These are phyloP conservation scores for Heliconius eleuchia DNA, from an alignment of 1,140 invertebrate species.

Conservation along the genomic window DNA sequence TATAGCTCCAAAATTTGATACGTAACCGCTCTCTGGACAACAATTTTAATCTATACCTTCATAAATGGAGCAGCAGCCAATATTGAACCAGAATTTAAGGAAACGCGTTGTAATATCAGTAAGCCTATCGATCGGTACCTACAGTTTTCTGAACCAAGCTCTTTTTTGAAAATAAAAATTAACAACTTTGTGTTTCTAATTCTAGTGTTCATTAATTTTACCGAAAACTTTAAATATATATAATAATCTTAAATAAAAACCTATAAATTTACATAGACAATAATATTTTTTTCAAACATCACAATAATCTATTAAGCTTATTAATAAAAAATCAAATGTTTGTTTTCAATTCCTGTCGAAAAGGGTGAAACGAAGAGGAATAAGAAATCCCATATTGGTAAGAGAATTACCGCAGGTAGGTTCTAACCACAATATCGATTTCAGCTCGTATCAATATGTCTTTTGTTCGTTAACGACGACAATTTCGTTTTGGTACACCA, in stretches of 20 bases:
- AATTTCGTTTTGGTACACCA: background rate
- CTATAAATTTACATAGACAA: too few relatives aligned
- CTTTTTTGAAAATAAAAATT: too few relatives aligned
- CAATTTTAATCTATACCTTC: background rate
- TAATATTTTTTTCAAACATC: too few relatives aligned
- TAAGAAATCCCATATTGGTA: background rate
- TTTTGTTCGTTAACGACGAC: conserved; percentile 6
- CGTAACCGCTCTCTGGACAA: background rate
- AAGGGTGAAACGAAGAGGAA: background rate
- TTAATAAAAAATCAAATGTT: too few relatives aligned
- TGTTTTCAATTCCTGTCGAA: background rate
- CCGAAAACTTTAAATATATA: too few relatives aligned
- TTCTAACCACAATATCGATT: background rate
- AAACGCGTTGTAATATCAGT: too few relatives aligned
- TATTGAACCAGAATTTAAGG: background rate
- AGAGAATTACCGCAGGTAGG: background rate
- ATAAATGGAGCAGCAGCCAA: background rate
- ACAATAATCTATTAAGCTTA: too few relatives aligned
- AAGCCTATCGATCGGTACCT: too few relatives aligned
- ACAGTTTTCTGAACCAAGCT: too few relatives aligned
- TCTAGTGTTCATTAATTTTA: too few relatives aligned
- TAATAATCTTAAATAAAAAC: too few relatives aligned
- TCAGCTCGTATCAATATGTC: background rate
- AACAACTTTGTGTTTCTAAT: too few relatives aligned
- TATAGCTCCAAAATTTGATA: background rate